These are phyloP conservation scores for Schizothorax lantsangensis DNA, from an alignment of 2,797 vertebrate genomes.

Conservation along the genomic window DNA sequence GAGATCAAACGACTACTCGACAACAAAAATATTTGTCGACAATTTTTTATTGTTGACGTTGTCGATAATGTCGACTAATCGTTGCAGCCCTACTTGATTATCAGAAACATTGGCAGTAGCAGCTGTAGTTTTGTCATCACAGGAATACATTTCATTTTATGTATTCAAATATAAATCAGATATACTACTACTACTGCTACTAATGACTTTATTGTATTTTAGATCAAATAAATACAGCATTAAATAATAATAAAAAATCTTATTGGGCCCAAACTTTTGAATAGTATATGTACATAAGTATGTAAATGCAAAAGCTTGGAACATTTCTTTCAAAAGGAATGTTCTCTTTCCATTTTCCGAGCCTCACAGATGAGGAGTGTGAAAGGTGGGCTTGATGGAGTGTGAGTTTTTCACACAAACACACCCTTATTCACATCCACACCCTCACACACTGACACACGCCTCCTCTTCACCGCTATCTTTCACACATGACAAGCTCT, in stretches of 20 bases:
- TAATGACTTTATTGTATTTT: background rate
- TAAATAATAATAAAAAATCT: background rate
- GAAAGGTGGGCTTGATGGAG: slow-evolving; percentile 21
- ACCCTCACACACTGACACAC: slow-evolving; percentile 33
- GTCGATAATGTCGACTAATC: too few relatives aligned
- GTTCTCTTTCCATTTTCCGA: slow-evolving; percentile 51
- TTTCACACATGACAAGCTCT: slow-evolving; percentile 55
- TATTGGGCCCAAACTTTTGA: background rate
- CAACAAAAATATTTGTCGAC: too few relatives aligned
- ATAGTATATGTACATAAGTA: background rate
- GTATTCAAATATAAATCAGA: background rate
- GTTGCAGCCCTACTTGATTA: too few relatives aligned
- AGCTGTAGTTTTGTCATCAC: background rate
- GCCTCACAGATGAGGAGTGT: slow-evolving; percentile 28
- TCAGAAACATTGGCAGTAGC: too few relatives aligned
- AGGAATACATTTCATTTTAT: background rate
- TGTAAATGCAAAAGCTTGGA: background rate
- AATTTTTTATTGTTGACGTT: too few relatives aligned
- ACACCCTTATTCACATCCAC: slow-evolving; percentile 13
- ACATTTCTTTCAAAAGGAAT: background rate
- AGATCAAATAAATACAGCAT: background rate
- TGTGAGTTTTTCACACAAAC: background rate
- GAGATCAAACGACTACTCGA: too few relatives aligned
- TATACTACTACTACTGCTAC: too few relatives aligned
- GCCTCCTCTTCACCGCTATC: slow-evolving; percentile 56